Base-by-base conservation (phyloP, 2,888 invertebrate genomes). In the Scaptomyza reducta region DNA sequence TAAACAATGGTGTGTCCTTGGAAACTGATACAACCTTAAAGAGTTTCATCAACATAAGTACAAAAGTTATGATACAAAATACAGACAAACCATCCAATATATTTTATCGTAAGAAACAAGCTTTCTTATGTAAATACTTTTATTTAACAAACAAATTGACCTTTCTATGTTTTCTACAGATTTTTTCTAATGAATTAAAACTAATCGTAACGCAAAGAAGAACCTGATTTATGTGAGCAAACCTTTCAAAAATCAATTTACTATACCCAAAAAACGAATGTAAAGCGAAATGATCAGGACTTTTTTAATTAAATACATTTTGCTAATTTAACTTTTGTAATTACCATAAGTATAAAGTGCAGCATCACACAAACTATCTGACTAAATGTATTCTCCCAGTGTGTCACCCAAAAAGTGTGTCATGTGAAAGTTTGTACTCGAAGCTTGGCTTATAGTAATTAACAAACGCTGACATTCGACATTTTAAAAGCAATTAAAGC, bases 401-500 rank as follows among this genome's bases (percentile, higher is more conserved):
- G 18, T 18, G 6, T 11, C 18, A 9, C 3, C 29, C 29, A 1
- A 16, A 18, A 35, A 40, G 29, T 25, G 4, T 42, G 51, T 25
- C 41, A 31, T 16, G 16, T 29, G 10, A 56, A 46, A 46, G 46
- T 38, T 35, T 18, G 25, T 35, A 16, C 13, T 38, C 10, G 6
- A 35, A 55, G 54, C 55, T 42, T 44, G 16, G 25, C 6, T 38
- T 45, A 45, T 6, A 25, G 1, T 27, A 27, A 45, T 45, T 45
- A 45, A 3, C 11, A 13, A 41, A 41, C 18, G 41, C 18, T 18
- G 11, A 18, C 11, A 18, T 11, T 41, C 2, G 10, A 7, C 16
- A 18, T 5, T 35, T 41, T 11, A 18, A 41, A 41, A 41, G 11
- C 18, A 18, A 13, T 13, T 22, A 2, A 13, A 42, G 18, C 14